A percentile compares a stretch with the other conserved stretches of the same genome.
phyloP scores from a whole-genome alignment of 2,888 invertebrate species.

The Agrilus cyanescens region DNA sequence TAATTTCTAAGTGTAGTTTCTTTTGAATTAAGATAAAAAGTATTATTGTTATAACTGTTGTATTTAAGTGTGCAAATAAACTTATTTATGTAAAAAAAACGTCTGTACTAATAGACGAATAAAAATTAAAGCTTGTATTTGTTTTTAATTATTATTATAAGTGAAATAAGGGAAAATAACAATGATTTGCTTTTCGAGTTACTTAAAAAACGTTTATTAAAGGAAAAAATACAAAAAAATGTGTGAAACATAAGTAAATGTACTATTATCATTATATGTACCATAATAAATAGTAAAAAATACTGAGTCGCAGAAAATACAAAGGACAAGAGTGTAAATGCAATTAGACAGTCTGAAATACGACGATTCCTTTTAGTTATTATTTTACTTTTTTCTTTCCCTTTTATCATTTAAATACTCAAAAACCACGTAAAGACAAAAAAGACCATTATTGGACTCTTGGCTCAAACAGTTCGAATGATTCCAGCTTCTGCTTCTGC shows the following conservation, averaged over 20 bases:
- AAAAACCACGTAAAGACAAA: neutral
- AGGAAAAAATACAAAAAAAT: no score
- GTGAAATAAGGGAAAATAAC: no score
- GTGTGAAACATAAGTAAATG: no score
- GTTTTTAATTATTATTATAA: no score
- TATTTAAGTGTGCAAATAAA: neutral
- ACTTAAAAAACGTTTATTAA: no score
- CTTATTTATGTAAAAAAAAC: neutral
- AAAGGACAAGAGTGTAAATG: neutral
- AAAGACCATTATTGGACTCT: constrained; percentile 9
- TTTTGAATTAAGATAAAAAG: constrained; percentile 3
- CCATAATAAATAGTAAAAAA: constrained; percentile 1
- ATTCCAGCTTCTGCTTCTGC: constrained; percentile 47
- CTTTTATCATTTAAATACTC: no score
- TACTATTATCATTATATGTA: neutral
- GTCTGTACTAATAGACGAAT: no score
- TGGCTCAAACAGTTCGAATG: constrained; percentile 41
- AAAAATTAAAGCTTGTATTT: no score
- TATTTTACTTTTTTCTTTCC: no score
- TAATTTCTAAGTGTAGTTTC: neutral
- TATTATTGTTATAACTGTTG: constrained; percentile 1
- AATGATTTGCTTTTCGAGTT: no score
- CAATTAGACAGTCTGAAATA: neutral
- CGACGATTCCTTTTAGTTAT: no score
- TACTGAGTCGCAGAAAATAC: neutral